Evolutionary conservation across 2,113 vertebrate species (phyloP), one percentile per base, ranked within the genome.

Genomic region (Cyphomyrus plagiostoma): DNA sequence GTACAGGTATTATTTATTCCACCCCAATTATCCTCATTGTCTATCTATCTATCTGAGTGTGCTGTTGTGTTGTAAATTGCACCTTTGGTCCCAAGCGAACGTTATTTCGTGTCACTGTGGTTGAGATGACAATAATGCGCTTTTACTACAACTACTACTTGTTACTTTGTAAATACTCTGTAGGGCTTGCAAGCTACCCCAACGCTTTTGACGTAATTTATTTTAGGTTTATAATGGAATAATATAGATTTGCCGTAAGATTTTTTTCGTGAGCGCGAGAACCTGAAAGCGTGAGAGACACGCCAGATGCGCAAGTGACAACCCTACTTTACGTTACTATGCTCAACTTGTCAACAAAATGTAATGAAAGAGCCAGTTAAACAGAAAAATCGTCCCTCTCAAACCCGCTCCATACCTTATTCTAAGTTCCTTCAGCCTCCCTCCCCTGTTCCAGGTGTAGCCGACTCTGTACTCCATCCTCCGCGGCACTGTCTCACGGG

Each of bases 381-480:
- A 70, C 1, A 70, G 26, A 70, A 70, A 30, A 13, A 10, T 1
- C 26, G 62, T 1, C n/a, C n/a, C 26, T 70, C 62, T 11, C 62
- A 30, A n/a, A 70, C 9, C 9, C n/a, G 26, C 3, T 4, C 62
- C 26, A 3, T 39, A 97, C 97, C 97, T 97, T 93, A 95, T 94
- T 0, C 93, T 94, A 26, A 97, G 91, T 88, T 97, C 96, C 93
- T 96, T 96, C 70, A 97, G 93, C 66, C 93, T 94, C 87, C 95
- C 96, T 82, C 95, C 94, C 82, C 91, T 96, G 91, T 95, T 96
- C 94, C 93, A 94, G 49, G 82, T 93, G 88, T 90, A 94, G 21
- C 90, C 94, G 50, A 93, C 92, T 82, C 53, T 93, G 89, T 93
- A 92, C 0, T 62, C 90, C 35, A 91, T 2, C 8, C 88, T 93